A percentile compares a stretch with the other conserved stretches of the same genome.
These are phyloP conservation scores for Bombyx mori DNA, from an alignment of 1,140 invertebrate genomes.

Conservation along the genomic window ASM3026992v2 NC_085119.1:6638501-6639000, in stretches of 20 bases:
- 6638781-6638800: too few relatives aligned
- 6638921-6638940: too few relatives aligned
- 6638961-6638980: too few relatives aligned
- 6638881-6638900: too few relatives aligned
- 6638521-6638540: constrained; percentile 35
- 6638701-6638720: constrained; percentile 25
- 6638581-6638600: constrained; percentile 36
- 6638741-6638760: neutral
- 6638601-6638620: constrained; percentile 34
- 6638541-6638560: constrained; percentile 33
- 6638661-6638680: constrained; percentile 34
- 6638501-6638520: constrained; percentile 39
- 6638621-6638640: constrained; percentile 30
- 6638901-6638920: too few relatives aligned
- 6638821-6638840: too few relatives aligned
- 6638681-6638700: constrained; percentile 26
- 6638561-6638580: constrained; percentile 41
- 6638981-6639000: too few relatives aligned
- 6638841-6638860: too few relatives aligned
- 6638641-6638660: constrained; percentile 30
- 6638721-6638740: constrained; percentile 2
- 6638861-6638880: too few relatives aligned
- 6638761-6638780: constrained; percentile 5
- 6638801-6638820: too few relatives aligned
- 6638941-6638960: too few relatives aligned